Evolutionary conservation across 2,797 vertebrate species (phyloP), one percentile per base, ranked within the genome.

Genomic region (Valencia hispanica): DNA sequence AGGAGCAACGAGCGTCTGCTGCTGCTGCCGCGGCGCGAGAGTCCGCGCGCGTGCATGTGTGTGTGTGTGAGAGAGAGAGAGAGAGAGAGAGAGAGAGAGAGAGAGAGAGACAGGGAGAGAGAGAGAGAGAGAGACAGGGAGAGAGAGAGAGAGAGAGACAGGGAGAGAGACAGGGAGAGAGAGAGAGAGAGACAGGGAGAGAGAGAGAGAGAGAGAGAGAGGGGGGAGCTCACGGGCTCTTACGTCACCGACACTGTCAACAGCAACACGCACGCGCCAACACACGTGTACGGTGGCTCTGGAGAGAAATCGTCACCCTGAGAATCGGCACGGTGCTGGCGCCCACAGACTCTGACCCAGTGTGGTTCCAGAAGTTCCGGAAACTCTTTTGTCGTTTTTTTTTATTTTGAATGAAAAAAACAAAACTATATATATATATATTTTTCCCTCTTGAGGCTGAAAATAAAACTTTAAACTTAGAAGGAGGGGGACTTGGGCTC

Each of bases 201-300:
- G 77, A 68, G 30, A 74, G 73, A 81, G 59, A 72, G 72, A 72
- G 73, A 30, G 48, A 27, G 70, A 25, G 72, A 39, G 72, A 47
- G 74, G 63, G 51, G 55, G 36, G 59, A 70, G 57, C 61, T 51
- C 63, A 83, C 50, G 36, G 88, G 72, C 80, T 61, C 85, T 92
- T 91, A 93, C 91, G 90, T 93, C 92, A 93, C 84, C 70, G 22
- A 79, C 82, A 87, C 69, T 72, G 80, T 82, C 82, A 87, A 87
- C 80, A 85, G 66, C 61, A 70, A 74, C 79, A 79, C 36, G 72
- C 79, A 77, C 73, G 22, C 73, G 34, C 73, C 45, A 27, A 53
- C 45, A 53, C 45, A 65, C 36, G 25, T 65, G 59, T n/a, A 18
- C 27, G 18, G 47, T 41, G 27, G 30, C 22, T 50, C 47, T 41